Evolutionary conservation across 1,140 invertebrate species (phyloP).

Genomic region (Cecropterus lyciades): DNA sequence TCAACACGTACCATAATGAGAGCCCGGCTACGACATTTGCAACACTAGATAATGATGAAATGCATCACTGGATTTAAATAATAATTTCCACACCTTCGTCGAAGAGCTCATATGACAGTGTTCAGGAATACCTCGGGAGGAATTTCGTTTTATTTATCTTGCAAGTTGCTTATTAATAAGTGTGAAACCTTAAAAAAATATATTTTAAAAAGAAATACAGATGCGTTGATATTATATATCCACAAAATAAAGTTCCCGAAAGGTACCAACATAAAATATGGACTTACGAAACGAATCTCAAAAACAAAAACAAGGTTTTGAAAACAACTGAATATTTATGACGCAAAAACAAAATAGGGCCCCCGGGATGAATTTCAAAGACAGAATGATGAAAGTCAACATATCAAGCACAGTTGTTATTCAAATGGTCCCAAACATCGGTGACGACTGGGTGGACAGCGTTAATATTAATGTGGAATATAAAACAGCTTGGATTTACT

Average conservation of each 20-base stretch:
- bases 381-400: slow-evolving; percentile 59
- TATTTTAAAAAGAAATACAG: neutral
- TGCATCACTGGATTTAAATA: too few relatives aligned
- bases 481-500: slow-evolving; percentile 61
- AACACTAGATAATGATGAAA: too few relatives aligned
- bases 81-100: too few relatives aligned
- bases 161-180: too few relatives aligned
- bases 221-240: neutral
- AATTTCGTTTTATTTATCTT: neutral
- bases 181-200: too few relatives aligned
- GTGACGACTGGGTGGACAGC: slow-evolving; percentile 58
- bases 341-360: neutral
- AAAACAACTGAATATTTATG: slow-evolving; percentile 24
- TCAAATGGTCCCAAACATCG: slow-evolving; percentile 57
- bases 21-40: too few relatives aligned
- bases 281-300: neutral
- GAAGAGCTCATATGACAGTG: too few relatives aligned
- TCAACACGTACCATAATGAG: too few relatives aligned
- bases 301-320: slow-evolving; percentile 29
- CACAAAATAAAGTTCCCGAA: too few relatives aligned
- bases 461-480: slow-evolving; percentile 81
- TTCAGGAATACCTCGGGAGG: neutral
- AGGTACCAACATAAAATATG: neutral
- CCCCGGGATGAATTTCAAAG: slow-evolving; percentile 48
- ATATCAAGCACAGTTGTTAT: slow-evolving; percentile 36